Percentiles rank a stretch among this genome's conserved stretches.
phyloP scores from a whole-genome alignment of 2,797 vertebrate genomes.

The Cynodonichthys magdalenae region DNA sequence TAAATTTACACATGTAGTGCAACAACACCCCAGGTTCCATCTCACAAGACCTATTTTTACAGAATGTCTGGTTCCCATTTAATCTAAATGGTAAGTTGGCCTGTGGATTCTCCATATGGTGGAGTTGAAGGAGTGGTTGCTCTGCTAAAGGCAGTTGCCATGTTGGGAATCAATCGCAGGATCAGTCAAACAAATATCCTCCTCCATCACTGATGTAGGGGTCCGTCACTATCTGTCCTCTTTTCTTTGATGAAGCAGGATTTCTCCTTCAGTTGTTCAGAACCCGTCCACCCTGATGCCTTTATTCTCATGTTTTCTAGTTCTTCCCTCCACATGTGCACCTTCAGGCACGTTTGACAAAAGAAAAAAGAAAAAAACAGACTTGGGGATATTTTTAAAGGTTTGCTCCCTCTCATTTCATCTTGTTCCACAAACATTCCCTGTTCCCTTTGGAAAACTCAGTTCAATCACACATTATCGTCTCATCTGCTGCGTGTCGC shows the following conservation, averaged over 20 bases:
- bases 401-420: slow-evolving; percentile 34
- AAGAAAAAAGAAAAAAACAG: slow-evolving; percentile 23
- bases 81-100: slow-evolving; percentile 38
- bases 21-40: too few species aligned
- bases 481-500: slow-evolving; percentile 30
- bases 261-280: slow-evolving; percentile 33
- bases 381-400: slow-evolving; percentile 71
- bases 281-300: slow-evolving; percentile 57
- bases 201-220: slow-evolving; percentile 33
- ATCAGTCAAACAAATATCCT: slow-evolving; percentile 62
- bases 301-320: slow-evolving; percentile 4
- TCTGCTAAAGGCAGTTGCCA: slow-evolving; percentile 67
- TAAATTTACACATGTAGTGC: too few species aligned
- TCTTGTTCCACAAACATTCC: slow-evolving; percentile 72
- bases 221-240: slow-evolving; percentile 56
- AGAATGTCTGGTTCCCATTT: slow-evolving; percentile 50
- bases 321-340: slow-evolving; percentile 7
- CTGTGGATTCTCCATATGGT: slow-evolving; percentile 51
- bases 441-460: slow-evolving; percentile 50
- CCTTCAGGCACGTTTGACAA: slow-evolving; percentile 26
- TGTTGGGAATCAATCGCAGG: slow-evolving; percentile 64
- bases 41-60: too few species aligned
- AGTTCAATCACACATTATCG: slow-evolving; percentile 46
- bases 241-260: slow-evolving; percentile 56
- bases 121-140: slow-evolving; percentile 50